Evolutionary conservation across 2,888 invertebrate species (phyloP).

Genomic region (Sepiola atlantica): DNA sequence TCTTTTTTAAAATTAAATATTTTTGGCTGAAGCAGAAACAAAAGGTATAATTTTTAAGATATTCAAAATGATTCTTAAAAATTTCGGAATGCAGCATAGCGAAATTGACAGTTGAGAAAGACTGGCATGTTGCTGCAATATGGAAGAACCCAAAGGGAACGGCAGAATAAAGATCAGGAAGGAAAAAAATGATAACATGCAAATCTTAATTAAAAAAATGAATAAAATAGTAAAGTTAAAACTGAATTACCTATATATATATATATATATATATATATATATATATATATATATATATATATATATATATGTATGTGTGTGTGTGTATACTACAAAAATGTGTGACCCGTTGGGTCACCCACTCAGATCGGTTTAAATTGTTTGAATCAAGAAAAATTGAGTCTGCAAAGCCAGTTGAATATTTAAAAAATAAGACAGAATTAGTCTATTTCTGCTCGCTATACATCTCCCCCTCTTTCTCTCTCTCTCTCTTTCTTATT

Average conservation of each 20-base stretch:
- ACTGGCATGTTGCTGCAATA: not conserved
- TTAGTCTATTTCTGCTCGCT: no score
- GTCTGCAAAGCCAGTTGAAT: no score
- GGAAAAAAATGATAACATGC: not conserved
- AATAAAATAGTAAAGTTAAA: not conserved
- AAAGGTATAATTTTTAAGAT: slow-evolving; percentile 9
- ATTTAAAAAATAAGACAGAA: no score
- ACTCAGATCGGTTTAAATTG: no score
- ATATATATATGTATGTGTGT: not conserved
- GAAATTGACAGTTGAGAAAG: slow-evolving; percentile 10
- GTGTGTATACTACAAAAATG: no score
- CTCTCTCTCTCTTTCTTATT: no score
- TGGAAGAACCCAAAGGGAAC: not conserved
- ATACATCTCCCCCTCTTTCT: no score
- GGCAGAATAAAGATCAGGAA: not conserved
- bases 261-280: not conserved
- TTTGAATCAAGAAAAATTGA: no score
- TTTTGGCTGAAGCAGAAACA: slow-evolving; percentile 10
- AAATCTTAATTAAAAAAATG: not conserved
- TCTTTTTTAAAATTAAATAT: no score
- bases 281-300: slow-evolving; percentile 2
- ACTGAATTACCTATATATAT: not conserved
- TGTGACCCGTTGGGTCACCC: no score
- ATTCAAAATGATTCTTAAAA: slow-evolving; percentile 32
- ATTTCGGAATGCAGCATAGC: not conserved